Percentiles rank a stretch among this genome's conserved stretches.
These are phyloP conservation scores for Sinotaia quadrata DNA, from an alignment of 2,888 invertebrate genomes.

Conservation along the genomic window DNA sequence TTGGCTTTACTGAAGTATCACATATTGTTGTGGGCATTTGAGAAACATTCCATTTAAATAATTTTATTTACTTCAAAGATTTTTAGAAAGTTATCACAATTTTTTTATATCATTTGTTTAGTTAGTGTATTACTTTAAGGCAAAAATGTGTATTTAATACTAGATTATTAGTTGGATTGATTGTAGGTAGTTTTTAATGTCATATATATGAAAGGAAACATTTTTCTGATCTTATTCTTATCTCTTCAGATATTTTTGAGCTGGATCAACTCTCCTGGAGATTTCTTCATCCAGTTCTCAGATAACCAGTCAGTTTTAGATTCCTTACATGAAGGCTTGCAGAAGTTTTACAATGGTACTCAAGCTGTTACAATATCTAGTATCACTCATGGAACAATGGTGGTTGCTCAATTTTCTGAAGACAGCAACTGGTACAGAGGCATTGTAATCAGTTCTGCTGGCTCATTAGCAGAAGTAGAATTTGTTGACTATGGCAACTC, in stretches of 20 bases:
- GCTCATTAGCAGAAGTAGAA: constrained; percentile 42
- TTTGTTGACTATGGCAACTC: constrained; percentile 70
- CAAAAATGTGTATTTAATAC: no score
- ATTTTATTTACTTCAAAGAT: no score
- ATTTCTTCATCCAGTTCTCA: constrained; percentile 59
- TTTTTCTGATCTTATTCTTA: no score
- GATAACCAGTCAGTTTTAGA: constrained; percentile 42
- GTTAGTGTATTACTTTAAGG: no score
- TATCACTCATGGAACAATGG: constrained; percentile 47
- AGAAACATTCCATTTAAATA: no score
- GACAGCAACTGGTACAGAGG: constrained; percentile 63
- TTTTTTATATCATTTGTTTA: no score
- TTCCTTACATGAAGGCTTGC: constrained; percentile 43
- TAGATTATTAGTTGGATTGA: no score
- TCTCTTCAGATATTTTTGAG: constrained; percentile 14
- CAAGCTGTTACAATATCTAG: constrained; percentile 13
- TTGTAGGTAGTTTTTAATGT: no score
- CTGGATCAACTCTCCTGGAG: constrained; percentile 47
- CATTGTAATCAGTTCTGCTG: constrained; percentile 39
- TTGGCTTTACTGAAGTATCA: no score
- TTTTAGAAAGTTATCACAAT: no score
- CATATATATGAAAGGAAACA: no score
- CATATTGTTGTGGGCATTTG: no score
- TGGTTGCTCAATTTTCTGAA: constrained; percentile 59
- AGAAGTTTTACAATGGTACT: constrained; percentile 6